A percentile compares a stretch with the other conserved stretches of the same genome.
These are phyloP conservation scores for Onychostruthus taczanowskii DNA, from an alignment of 2,113 vertebrate genomes.

Conservation along the genomic window DNA sequence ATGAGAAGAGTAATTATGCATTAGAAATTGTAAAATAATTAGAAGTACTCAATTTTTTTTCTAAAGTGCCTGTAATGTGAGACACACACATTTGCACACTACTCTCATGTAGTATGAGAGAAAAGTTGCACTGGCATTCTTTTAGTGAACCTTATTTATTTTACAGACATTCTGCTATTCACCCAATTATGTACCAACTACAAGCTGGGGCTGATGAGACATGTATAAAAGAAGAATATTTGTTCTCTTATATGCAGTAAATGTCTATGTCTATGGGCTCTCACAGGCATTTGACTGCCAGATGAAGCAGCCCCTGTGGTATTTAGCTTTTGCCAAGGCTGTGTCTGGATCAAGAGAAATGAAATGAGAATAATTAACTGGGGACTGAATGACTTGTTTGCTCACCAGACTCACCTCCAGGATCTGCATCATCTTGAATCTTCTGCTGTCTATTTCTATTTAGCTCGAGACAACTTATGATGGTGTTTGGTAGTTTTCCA, in stretches of 20 bases:
- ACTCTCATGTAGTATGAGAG: not conserved
- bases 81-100: not conserved
- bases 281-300: constrained; percentile 2
- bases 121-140: not conserved
- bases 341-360: not conserved
- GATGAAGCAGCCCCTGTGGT: not conserved
- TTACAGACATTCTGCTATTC: not conserved
- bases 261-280: not conserved
- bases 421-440: not conserved
- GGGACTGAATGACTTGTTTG: not conserved
- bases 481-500: not conserved
- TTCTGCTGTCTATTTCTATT: not conserved
- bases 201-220: not conserved
- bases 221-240: not conserved
- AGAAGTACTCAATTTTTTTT: not conserved
- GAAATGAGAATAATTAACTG: not conserved
- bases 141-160: not conserved
- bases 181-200: not conserved
- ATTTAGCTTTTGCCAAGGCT: constrained; percentile 23
- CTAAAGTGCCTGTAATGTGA: not conserved
- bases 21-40: not conserved
- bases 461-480: not conserved
- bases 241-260: not conserved
- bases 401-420: not conserved
- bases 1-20: not conserved